These are phyloP conservation scores for Neosilurus mollespiculum DNA, from an alignment of 2,797 vertebrate species.

Conservation along the genomic window DNA sequence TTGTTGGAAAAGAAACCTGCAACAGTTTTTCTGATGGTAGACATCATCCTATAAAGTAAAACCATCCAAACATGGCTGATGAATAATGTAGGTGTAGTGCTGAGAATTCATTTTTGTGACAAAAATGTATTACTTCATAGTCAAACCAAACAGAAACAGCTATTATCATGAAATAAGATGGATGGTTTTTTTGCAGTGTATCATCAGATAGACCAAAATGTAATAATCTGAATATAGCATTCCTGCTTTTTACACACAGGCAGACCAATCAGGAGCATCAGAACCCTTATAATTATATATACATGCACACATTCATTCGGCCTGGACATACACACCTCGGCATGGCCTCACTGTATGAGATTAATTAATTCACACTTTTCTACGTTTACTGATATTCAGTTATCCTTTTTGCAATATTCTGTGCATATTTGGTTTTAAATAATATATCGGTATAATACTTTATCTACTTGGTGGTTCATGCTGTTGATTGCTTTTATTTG, in stretches of 20 bases:
- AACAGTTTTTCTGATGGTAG: neutral
- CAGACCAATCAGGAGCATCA: constrained; percentile 10
- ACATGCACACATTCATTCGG: neutral
- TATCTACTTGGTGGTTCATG: neutral
- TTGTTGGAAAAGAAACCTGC: too few species aligned
- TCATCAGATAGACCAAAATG: constrained; percentile 22
- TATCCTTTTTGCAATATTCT: neutral
- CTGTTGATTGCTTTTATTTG: neutral
- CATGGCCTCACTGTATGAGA: neutral
- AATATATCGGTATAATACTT: too few species aligned
- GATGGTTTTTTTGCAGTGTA: constrained; percentile 16
- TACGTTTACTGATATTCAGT: neutral
- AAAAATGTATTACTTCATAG: neutral
- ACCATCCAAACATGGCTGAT: neutral
- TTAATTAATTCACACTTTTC: neutral
- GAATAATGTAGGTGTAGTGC: neutral
- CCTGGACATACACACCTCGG: neutral
- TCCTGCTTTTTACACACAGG: constrained; percentile 23
- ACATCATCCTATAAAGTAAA: neutral
- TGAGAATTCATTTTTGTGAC: neutral
- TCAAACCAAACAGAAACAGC: neutral
- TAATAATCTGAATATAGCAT: neutral
- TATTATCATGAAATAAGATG: neutral
- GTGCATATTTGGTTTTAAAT: too few species aligned
- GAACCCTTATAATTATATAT: neutral